Evolutionary conservation across 1,140 invertebrate species (phyloP), one percentile per base, ranked within the genome.

Genomic region (Stratiolaelaps scimitus): DNA sequence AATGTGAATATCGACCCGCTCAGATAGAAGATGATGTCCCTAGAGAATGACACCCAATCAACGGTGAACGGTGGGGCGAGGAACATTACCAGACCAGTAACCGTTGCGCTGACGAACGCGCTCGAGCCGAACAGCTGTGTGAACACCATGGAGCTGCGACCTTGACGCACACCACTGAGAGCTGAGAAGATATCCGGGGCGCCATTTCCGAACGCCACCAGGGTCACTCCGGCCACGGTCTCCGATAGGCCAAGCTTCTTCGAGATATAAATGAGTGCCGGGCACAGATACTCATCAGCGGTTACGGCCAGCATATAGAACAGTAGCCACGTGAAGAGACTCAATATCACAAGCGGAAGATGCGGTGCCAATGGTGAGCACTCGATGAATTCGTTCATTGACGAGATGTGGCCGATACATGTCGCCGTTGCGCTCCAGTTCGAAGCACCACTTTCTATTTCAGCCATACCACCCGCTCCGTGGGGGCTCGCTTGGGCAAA

Each of bases 131-230:
- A 75, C 7, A 84, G 72, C 65, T 79, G 79, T 44, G 81, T 80
- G 68, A 83, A 75, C n/a, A 81, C 81, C 60, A 83, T 70, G 30
- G 80, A 77, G 28, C 78, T 79, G 76, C 79, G 68, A 68, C 77
- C 74, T 69, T 77, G 73, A 72, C 78, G 71, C 53, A 76, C 71
- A 47, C 77, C 73, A 65, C 78, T 76, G 64, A 85, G 67, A 23
- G 83, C 81, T 43, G 82, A 83, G 73, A 88, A 85, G 26, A 88
- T 80, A 74, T 88, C 86, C 6, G 84, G 82, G 4, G 85, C 82
- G 30, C 85, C 85, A 76, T 88, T 88, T 17, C 86, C 86, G 74
- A 88, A 85, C 0, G 86, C 85, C 71, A 88, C 71, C 68, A 88
- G 80, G 26, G 85, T 88, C 7, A 87, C 84, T 10, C 86, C 76